Conservation (phyloP, 2,113 vertebrate species). For the Nycticorax nycticorax region DNA sequence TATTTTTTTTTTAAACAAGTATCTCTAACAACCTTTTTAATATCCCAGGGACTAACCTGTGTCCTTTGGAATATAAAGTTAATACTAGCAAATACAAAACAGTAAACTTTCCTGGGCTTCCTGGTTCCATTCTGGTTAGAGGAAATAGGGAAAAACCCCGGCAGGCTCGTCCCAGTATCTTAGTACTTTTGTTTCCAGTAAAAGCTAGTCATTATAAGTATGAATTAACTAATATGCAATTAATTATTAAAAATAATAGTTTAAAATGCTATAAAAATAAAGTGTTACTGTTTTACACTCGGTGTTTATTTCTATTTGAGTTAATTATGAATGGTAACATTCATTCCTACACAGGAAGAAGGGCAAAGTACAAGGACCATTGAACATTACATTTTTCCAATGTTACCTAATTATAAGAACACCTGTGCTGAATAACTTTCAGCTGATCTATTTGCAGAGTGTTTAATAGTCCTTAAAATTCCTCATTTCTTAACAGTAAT, state of each 20-base stretch:
- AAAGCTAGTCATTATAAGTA: neutral
- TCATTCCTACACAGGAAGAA: conserved; percentile 21
- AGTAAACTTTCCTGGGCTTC: neutral
- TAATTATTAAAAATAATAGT: neutral
- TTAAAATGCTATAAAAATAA: neutral
- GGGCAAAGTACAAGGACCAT: conserved; percentile 63
- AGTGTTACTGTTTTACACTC: neutral
- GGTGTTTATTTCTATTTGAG: neutral
- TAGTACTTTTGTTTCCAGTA: neutral
- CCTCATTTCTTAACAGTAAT: conserved; percentile 62
- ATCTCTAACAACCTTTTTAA: neutral
- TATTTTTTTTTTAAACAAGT: neutral
- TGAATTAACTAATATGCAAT: neutral
- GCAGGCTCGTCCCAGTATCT: neutral
- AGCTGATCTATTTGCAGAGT: conserved; percentile 72
- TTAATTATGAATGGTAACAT: conserved; percentile 17
- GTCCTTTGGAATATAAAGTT: neutral
- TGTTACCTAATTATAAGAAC: conserved; percentile 71
- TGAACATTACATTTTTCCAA: conserved; percentile 71
- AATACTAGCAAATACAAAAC: neutral
- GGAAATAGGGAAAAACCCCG: neutral
- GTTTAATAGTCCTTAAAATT: conserved; percentile 78
- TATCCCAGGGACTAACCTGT: neutral
- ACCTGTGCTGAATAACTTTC: conserved; percentile 73
- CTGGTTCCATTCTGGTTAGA: neutral